Evolutionary conservation across 1,140 invertebrate species (phyloP).

Genomic region (Vanessa atalanta): DNA sequence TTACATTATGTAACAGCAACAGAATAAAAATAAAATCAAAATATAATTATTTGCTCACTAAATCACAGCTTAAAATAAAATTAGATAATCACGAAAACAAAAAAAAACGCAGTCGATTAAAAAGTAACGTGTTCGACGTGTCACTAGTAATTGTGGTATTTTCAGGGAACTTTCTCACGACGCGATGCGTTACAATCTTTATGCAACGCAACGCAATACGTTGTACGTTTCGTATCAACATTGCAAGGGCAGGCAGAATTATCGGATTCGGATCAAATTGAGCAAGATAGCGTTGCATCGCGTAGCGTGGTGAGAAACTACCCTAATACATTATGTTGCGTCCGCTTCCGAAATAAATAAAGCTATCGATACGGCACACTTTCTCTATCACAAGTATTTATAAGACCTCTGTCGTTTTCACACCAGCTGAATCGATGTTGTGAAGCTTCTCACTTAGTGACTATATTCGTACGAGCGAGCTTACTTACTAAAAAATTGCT

Average conservation of each 20-base stretch:
- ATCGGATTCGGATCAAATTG: slow-evolving; percentile 45
- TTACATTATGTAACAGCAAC: not conserved
- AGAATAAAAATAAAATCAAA: not conserved
- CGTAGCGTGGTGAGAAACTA: slow-evolving; percentile 58
- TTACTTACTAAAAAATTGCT: slow-evolving; percentile 33
- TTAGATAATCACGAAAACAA: slow-evolving; percentile 13
- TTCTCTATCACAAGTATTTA: not conserved
- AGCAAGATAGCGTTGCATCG: slow-evolving; percentile 47
- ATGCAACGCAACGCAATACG: slow-evolving; percentile 58
- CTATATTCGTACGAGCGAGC: slow-evolving; percentile 18
- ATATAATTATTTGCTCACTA: slow-evolving; percentile 35
- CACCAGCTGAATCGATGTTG: slow-evolving; percentile 43
- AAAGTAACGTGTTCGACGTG: slow-evolving; percentile 20
- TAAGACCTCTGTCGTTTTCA: slow-evolving; percentile 10
- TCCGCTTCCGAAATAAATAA: slow-evolving; percentile 40
- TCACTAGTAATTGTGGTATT: slow-evolving; percentile 48
- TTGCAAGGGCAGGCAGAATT: slow-evolving; percentile 50
- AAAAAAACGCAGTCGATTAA: slow-evolving; percentile 18
- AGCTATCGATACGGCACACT: slow-evolving; percentile 17
- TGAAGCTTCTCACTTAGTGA: slow-evolving; percentile 36
- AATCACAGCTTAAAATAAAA: slow-evolving; percentile 33
- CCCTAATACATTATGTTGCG: slow-evolving; percentile 51
- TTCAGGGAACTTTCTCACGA: slow-evolving; percentile 62
- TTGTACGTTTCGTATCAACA: slow-evolving; percentile 57
- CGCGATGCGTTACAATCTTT: slow-evolving; percentile 57